Percentiles rank a stretch among this genome's conserved stretches.
Evolutionary conservation across 1,140 invertebrate species (phyloP).

Genomic region (Temnothorax curvispinosus): DNA sequence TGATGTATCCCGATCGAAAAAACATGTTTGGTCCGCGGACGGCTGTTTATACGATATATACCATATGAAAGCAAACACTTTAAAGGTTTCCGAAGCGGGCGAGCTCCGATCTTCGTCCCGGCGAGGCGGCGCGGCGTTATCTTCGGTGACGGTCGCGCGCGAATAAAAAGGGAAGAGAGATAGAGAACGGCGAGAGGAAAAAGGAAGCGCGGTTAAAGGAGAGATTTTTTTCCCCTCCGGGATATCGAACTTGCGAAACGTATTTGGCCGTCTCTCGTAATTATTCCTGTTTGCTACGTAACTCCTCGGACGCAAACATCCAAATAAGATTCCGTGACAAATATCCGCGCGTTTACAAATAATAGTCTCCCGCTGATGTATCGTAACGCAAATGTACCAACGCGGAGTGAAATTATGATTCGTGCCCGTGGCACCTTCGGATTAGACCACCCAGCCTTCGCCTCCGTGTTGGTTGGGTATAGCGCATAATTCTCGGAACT

Average conservation of each 20-base stretch:
- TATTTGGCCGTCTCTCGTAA: not conserved
- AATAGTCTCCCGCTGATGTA: constrained; percentile 25
- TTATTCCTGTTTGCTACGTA: not conserved
- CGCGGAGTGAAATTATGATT: constrained; percentile 29
- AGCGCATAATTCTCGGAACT: constrained; percentile 31
- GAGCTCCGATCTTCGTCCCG: constrained; percentile 42
- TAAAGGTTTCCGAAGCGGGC: constrained; percentile 24
- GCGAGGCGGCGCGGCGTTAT: constrained; percentile 27
- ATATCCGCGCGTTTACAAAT: not conserved
- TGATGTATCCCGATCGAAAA: constrained; percentile 61
- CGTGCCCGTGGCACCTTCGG: not conserved
- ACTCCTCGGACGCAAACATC: no score
- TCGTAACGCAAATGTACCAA: constrained; percentile 28
- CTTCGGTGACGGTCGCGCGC: constrained; percentile 9
- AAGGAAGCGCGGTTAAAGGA: not conserved
- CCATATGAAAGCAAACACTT: constrained; percentile 66
- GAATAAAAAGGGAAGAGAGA: not conserved
- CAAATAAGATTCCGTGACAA: not conserved
- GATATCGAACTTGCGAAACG: not conserved
- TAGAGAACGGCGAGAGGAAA: not conserved
- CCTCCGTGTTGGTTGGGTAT: not conserved
- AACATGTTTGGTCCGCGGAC: constrained; percentile 70
- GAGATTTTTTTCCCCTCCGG: not conserved
- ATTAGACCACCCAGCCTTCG: not conserved
- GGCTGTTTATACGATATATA: constrained; percentile 68